Base-by-base conservation (phyloP, 2,797 vertebrate species). In the Pteronotus mesoamericanus region DNA sequence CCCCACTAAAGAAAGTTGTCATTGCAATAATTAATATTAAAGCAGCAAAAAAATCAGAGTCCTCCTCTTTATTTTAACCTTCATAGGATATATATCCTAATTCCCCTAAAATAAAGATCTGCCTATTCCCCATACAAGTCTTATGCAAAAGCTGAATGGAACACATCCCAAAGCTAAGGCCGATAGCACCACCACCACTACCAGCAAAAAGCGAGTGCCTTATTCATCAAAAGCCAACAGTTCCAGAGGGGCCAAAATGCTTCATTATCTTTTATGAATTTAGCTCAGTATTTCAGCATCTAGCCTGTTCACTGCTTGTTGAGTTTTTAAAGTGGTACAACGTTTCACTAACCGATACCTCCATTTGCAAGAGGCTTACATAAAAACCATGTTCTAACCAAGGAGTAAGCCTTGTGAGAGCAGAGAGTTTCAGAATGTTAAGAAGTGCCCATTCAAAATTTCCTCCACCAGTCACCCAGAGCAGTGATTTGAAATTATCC, bases 11-110 rank as follows among this genome's bases (percentile, higher is more conserved):
- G 39, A 89, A 92, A 87, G 9, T 34, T 83, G 3, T 89, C 16
- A 39, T 61, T 37, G 48, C 37, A 83, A 80, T 94, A 72, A 86
- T n/a, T 79, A 55, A 84, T 90, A 59, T 77, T n/a, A 89, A 92
- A 79, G 18, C 18, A 64, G 37, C 6, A 57, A 87, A 95, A 95
- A 93, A 44, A 77, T 9, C 22, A 80, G 64, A 84, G 7, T 6
- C 18, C 6, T 87, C 42, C 29, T 71, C 21, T 91, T 92, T 71
- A 44, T 71, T 77, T 91, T 86, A 91, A 84, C 32, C 18, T 90
- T 72, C 34, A 77, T 89, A 4, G 6, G 2, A 78, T 29, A 15
- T 19, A 74, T 53, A 83, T 18, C 19, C 37, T 94, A 29, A 68
- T 86, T 80, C 91, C 18, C 21, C 53, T 32, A 21, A 83, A 91